Base-by-base conservation (phyloP, 1,140 invertebrate genomes). In the Drosophila ananassae region DNA sequence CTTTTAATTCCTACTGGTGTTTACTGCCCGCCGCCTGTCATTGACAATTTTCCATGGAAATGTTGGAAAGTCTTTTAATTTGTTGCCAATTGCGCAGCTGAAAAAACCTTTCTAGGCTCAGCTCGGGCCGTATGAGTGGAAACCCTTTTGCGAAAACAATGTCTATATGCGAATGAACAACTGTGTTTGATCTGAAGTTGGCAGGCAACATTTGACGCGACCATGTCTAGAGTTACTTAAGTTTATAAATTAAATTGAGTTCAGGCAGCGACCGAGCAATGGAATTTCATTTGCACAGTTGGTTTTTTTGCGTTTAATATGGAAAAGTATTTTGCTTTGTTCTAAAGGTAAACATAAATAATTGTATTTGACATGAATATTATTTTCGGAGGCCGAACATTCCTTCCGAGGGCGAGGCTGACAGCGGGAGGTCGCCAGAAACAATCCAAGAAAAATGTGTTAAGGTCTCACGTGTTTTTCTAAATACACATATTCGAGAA, bases 231-330 rank as follows among this genome's bases (percentile, higher is more conserved):
- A 44, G 52, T 21, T 63, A 50, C 58, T 74, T 62, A 57, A 50
- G 25, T 55, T 57, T 57, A 53, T 54, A 22, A 55, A 24, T 63
- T 63, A 24, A 56, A 72, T 80, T 73, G 57, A 80, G 77, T 58
- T 76, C 66, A 80, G 48, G 9, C 53, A 61, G 53, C 58, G 39
- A 47, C 46, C 50, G 34, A 22, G 71, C 73, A 44, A 8, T 64
- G 53, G 67, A 84, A 77, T 79, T 73, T 74, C 52, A 73, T 85
- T 85, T 85, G 54, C 50, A 87, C 81, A 85, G 81, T 81, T 85
- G 81, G 51, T 34, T 63, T 17, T 17, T 63, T 76, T 28, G 56
- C 41, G n/a, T 69, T 44, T 61, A 46, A 50, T 24, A 44, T 75
- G 60, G 54, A 68, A 67, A 67, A 63, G 46, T 34, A 71, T 61